phyloP scores from a whole-genome alignment of 2,888 invertebrate genomes.

The Callyntrura sp. region DNA sequence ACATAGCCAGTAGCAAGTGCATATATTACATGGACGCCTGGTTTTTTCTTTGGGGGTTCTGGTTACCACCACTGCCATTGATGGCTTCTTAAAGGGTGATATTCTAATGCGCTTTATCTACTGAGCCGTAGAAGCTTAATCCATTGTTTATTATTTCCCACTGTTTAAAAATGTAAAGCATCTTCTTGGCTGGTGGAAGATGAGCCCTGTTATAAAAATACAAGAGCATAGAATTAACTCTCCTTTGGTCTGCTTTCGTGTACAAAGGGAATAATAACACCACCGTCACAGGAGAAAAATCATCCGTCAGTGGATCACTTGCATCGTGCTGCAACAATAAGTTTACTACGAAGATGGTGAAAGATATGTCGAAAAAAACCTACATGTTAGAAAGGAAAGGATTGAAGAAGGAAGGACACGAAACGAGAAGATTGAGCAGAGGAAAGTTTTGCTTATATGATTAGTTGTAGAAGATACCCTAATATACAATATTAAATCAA shows the following conservation, averaged over 20 bases:
- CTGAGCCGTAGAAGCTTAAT: constrained; percentile 60
- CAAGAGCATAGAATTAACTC: constrained; percentile 30
- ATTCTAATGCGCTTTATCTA: constrained; percentile 39
- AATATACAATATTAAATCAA: constrained; percentile 63
- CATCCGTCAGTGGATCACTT: constrained; percentile 17
- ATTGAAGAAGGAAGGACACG: constrained; percentile 21
- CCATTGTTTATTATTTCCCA: constrained; percentile 71
- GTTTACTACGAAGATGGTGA: neutral
- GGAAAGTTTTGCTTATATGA: constrained; percentile 20
- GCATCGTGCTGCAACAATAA: neutral
- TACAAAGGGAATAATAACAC: constrained; percentile 22
- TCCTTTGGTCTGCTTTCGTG: neutral
- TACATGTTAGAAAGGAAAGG: constrained; percentile 16
- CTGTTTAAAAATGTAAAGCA: constrained; percentile 54
- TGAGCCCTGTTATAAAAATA: constrained; percentile 25
- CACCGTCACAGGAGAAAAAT: constrained; percentile 15
- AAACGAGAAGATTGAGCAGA: constrained; percentile 1
- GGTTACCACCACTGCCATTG: neutral
- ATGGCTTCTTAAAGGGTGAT: constrained; percentile 4
- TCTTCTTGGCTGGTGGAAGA: neutral
- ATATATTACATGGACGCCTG: constrained; percentile 38
- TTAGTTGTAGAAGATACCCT: neutral
- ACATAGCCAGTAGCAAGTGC: constrained; percentile 65
- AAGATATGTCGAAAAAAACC: neutral
- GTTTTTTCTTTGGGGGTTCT: constrained; percentile 12